Percentiles rank a stretch among this genome's conserved stretches.
These are phyloP conservation scores for Cyprinus carpio DNA, from an alignment of 2,113 vertebrate species.

Conservation along the genomic window DNA sequence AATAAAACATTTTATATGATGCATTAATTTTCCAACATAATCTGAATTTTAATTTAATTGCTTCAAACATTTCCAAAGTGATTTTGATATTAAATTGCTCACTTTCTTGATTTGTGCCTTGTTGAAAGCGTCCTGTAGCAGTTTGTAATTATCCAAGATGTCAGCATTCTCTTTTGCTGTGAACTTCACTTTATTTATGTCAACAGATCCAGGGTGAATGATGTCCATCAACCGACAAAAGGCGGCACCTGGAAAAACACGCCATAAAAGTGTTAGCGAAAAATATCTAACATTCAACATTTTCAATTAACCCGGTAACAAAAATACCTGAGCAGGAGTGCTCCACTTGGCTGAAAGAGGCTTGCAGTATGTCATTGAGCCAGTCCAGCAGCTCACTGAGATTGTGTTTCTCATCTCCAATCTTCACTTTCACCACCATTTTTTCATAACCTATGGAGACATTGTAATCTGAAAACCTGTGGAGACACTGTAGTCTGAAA, in stretches of 20 bases:
- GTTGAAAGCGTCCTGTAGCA: slow-evolving; percentile 63
- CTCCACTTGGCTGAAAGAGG: slow-evolving; percentile 82
- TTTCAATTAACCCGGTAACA: not conserved
- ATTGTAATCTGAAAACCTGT: not conserved
- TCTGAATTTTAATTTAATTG: not conserved
- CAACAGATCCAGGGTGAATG: slow-evolving; percentile 61
- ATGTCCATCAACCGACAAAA: slow-evolving; percentile 70
- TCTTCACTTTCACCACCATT: slow-evolving; percentile 82
- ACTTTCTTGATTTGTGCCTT: slow-evolving; percentile 59
- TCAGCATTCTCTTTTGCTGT: slow-evolving; percentile 45
- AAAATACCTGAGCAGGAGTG: slow-evolving; percentile 84
- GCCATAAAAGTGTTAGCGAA: not conserved
- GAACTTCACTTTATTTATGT: slow-evolving; percentile 61
- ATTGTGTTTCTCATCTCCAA: slow-evolving; percentile 70
- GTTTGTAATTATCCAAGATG: slow-evolving; percentile 59
- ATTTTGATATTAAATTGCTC: slow-evolving; percentile 16
- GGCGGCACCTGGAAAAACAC: slow-evolving; percentile 61
- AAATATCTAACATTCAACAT: not conserved
- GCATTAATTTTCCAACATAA: not conserved
- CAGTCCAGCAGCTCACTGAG: slow-evolving; percentile 83
- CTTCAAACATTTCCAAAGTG: not conserved
- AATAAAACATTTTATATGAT: not conserved
- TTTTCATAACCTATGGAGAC: slow-evolving; percentile 37
- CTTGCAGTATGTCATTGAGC: slow-evolving; percentile 86
- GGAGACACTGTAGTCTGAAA: not conserved